Percentiles rank a stretch among this genome's conserved stretches.
phyloP scores from a whole-genome alignment of 1,140 invertebrate genomes.

The Thaumatotibia leucotreta region DNA sequence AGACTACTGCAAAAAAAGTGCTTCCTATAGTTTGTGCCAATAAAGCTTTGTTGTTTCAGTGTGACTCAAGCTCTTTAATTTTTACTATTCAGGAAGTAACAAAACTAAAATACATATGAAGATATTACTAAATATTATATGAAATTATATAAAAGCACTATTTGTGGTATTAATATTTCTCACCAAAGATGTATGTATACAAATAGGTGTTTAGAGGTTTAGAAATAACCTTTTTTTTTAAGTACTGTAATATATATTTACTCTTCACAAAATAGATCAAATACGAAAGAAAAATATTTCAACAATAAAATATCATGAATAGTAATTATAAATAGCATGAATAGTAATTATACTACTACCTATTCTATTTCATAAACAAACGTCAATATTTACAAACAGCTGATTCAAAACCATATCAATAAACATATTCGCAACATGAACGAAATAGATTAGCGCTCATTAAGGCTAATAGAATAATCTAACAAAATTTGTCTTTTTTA shows the following conservation, averaged over 20 bases:
- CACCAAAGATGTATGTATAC: too few species aligned
- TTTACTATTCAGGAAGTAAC: neutral
- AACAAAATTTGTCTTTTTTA: neutral
- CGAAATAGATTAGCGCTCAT: neutral
- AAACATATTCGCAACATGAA: neutral
- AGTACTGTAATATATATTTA: too few species aligned
- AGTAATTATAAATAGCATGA: neutral
- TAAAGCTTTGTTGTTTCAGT: neutral
- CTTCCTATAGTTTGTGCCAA: neutral
- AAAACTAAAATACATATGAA: neutral
- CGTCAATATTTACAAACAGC: conserved; percentile 8
- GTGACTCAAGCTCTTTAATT: neutral
- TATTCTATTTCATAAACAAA: neutral
- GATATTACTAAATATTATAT: too few species aligned
- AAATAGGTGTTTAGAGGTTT: too few species aligned
- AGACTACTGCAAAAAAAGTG: neutral
- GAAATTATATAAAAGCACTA: too few species aligned
- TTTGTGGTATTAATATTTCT: neutral
- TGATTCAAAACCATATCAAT: neutral
- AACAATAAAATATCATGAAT: neutral
- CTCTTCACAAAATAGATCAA: too few species aligned
- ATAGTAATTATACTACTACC: neutral
- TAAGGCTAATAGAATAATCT: neutral
- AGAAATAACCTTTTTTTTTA: too few species aligned
- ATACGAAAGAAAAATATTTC: too few species aligned